A percentile compares a stretch with the other conserved stretches of the same genome.
Evolutionary conservation across 1,140 invertebrate genomes (phyloP).

Genomic region (Trachymyrmex septentrionalis): DNA sequence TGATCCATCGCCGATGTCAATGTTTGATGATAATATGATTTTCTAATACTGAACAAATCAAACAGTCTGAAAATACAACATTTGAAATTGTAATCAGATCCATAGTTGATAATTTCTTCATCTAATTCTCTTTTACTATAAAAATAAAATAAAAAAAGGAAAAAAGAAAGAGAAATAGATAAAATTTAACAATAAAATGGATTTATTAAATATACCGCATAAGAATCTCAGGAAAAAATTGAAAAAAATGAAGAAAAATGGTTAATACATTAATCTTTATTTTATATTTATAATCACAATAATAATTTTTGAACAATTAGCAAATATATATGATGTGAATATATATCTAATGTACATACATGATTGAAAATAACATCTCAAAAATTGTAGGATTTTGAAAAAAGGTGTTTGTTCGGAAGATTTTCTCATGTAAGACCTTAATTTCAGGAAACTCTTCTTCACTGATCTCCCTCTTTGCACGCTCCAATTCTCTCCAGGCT

Average conservation of each 20-base stretch:
- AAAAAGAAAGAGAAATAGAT: neutral
- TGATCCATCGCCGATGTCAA: too few species aligned
- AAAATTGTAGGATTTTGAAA: neutral
- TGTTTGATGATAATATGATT: neutral
- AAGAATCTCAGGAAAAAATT: neutral
- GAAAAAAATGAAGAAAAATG: neutral
- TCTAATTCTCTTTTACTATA: neutral
- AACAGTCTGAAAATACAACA: neutral
- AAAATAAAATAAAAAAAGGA: neutral
- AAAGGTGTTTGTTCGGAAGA: neutral
- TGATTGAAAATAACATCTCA: neutral
- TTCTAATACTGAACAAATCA: neutral
- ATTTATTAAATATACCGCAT: neutral
- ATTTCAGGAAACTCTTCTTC: slow-evolving; percentile 22
- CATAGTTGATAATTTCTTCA: neutral
- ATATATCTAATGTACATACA: too few species aligned
- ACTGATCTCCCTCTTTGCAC: slow-evolving; percentile 32
- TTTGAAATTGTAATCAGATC: neutral
- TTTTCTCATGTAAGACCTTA: slow-evolving; percentile 8
- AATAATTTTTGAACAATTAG: neutral
- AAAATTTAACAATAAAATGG: neutral
- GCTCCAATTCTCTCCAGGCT: slow-evolving; percentile 23
- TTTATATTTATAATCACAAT: too few species aligned
- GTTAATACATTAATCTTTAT: neutral
- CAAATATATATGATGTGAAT: neutral